These are phyloP conservation scores for Alosa alosa DNA, from an alignment of 2,113 vertebrate genomes.

Conservation along the genomic window DNA sequence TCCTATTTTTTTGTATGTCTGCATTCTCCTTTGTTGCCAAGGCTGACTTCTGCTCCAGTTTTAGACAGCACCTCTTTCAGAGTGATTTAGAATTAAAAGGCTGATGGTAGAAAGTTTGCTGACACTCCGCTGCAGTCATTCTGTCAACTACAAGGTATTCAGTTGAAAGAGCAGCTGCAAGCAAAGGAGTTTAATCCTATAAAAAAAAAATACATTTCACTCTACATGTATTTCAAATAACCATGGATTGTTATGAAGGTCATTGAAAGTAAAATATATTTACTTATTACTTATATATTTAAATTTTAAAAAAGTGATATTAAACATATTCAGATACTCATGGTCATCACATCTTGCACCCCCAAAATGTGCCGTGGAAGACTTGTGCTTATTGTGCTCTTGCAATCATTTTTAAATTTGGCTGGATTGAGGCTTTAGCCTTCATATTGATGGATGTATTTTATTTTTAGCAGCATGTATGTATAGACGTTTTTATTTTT, in stretches of 20 bases:
- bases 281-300: background rate
- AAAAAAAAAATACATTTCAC: background rate
- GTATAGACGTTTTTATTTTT: background rate
- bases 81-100: background rate
- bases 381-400: background rate
- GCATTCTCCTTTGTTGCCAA: background rate
- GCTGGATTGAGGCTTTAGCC: too few species aligned
- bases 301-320: background rate
- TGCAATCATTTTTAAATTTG: background rate
- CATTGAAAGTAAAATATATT: background rate
- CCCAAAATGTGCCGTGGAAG: background rate
- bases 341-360: background rate
- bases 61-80: background rate
- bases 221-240: background rate
- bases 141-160: background rate
- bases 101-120: background rate
- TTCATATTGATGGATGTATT: background rate
- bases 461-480: background rate
- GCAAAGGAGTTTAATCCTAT: background rate
- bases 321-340: background rate
- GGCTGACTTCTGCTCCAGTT: background rate
- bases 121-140: background rate
- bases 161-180: background rate
- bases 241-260: background rate
- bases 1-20: background rate